Base-by-base conservation (phyloP, 2,888 invertebrate genomes). In the Euplagia quadripunctaria region DNA sequence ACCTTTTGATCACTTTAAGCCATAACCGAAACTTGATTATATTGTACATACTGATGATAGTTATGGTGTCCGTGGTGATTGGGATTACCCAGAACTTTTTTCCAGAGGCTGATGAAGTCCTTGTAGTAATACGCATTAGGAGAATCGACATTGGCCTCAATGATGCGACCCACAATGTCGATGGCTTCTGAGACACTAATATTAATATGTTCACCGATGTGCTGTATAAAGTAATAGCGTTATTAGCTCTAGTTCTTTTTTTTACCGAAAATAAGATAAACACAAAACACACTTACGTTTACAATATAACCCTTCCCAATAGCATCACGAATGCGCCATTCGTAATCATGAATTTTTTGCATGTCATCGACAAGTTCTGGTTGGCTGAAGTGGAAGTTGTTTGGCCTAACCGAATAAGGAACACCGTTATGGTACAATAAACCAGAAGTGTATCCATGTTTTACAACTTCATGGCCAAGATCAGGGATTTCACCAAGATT, bases 401-500 rank as follows among this genome's bases (percentile, higher is more conserved):
- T 95, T 49, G 96, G 96, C 80, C 97, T 97, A 68, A 91, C 92
- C 55, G 97, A 97, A 93, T 97, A 97, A 70, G 97, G 96, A 70
- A 97, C 92, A 65, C 98, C 98, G 80, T 97, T 97, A 83, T 96
- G 95, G 88, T 97, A 96, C 74, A 96, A 91, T 79, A 98, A 92
- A 75, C 97, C 96, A 68, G 98, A 96, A 68, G 96, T 95, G 91
- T 96, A 97, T 14, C 97, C 97, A 76, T 96, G 93, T 79, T 96
- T 89, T 68, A 97, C 92, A 68, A 96, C 88, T 76, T 96, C 93
- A 86, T 96, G 96, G 49, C 96, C 94, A 75, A 97, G 94, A 14
- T 96, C 94, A 49, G 96, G 94, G 78, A 98, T 97, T 78, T 97
- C 97, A n/a, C 97, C 97, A 68, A 97, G 94, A 76, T 97, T 97